A percentile compares a stretch with the other conserved stretches of the same genome.
phyloP scores from a whole-genome alignment of 1,140 invertebrate species.

The Potamilus streckersoni region DNA sequence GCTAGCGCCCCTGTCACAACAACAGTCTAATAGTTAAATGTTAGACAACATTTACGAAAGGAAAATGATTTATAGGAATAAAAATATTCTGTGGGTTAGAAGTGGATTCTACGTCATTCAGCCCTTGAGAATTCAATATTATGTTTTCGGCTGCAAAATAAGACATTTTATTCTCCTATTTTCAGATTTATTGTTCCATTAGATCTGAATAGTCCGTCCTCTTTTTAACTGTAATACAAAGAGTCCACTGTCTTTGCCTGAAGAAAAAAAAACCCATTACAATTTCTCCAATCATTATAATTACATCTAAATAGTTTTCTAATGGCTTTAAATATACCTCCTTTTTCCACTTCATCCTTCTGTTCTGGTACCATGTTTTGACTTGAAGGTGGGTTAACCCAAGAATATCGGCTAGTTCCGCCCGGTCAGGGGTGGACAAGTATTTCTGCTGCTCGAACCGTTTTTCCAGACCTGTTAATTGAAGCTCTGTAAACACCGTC shows the following conservation, averaged over 20 bases:
- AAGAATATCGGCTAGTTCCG: slow-evolving; percentile 91
- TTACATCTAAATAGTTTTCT: not conserved
- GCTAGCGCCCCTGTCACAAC: no score
- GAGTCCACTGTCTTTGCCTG: no score
- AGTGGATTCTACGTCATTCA: no score
- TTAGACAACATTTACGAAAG: no score
- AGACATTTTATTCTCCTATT: not conserved
- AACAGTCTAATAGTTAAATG: no score
- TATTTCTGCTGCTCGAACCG: slow-evolving; percentile 96
- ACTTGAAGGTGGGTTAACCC: slow-evolving; percentile 96
- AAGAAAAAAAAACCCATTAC: not conserved
- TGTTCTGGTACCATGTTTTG: slow-evolving; percentile 70
- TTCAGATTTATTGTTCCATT: no score
- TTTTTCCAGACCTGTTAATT: slow-evolving; percentile 77
- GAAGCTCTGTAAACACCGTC: slow-evolving; percentile 65
- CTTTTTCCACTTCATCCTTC: slow-evolving; percentile 69
- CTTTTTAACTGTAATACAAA: not conserved
- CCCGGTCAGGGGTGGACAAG: slow-evolving; percentile 94
- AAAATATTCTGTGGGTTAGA: no score
- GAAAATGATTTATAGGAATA: no score
- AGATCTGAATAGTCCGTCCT: not conserved
- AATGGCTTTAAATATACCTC: slow-evolving; percentile 41
- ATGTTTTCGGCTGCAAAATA: not conserved
- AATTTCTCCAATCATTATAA: not conserved
- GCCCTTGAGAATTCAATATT: no score